Evolutionary conservation across 2,113 vertebrate genomes (phyloP), one percentile per base, ranked within the genome.

Genomic region (Calypte anna): DNA sequence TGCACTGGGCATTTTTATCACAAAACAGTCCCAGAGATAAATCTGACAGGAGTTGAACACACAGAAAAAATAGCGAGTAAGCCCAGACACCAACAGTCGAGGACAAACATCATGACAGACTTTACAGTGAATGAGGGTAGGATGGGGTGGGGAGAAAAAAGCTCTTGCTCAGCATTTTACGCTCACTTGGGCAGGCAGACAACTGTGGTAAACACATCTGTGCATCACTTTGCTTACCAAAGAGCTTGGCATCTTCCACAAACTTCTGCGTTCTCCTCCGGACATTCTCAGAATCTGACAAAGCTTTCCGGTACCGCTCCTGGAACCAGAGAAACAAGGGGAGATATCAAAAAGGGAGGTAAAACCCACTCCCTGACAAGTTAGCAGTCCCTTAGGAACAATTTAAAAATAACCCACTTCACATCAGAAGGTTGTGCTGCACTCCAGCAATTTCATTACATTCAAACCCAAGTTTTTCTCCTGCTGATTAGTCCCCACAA

Each of bases 161-260:
- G 73, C 72, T 75, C 57, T 15, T 72, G 50, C 40, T 68, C 73
- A 90, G 85, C 50, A 19, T 40, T 83, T 88, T 58, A n/a, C 33
- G 57, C 51, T 76, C 63, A 86, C 62, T 18, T 59, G 93, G 87
- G 20, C 63, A 93, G 82, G 46, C 90, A 75, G 55, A 55, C 17
- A 57, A 70, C 36, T 0, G 8, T 68, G 63, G 58, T 1, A 24
- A 77, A 40, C 59, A 59, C 44, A 79, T 53, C 50, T 50, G 53
- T 28, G 79, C 63, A 73, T 54, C 67, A 14, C 77, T 91, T 61
- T 63, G 82, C 97, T 98, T 96, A 98, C 98, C 98, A 97, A 99
- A 99, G 88, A 98, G 88, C 90, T 99, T 99, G 89, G 98, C 98
- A 36, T 99, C 98, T 97, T 99, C 98, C 48, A 99, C 98, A 97